Base-by-base conservation (phyloP, 2,888 invertebrate genomes). In the Latrodectus hesperus region DNA sequence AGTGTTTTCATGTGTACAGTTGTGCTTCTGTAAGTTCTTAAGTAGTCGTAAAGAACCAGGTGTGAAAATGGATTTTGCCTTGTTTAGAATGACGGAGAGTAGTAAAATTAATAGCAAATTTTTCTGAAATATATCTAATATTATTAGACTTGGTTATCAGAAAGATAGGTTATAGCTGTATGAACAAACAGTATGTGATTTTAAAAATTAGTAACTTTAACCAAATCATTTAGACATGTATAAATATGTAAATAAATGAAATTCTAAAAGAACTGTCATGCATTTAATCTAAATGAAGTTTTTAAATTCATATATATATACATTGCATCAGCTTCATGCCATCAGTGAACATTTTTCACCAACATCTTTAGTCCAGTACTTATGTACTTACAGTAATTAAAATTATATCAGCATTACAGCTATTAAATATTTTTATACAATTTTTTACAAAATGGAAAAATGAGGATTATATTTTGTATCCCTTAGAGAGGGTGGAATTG, bases 61-160 rank as follows among this genome's bases (percentile, higher is more conserved):
- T 65, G 64, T 79, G 79, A 51, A 85, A 85, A 85, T 85, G 79
- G 85, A 85, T 85, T 74, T 79, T 79, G 85, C 85, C 85, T 85
- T 85, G 79, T 75, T 85, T 70, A 67, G 73, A 51, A 16, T 51
- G 22, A 9, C 12, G 52, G n/a, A 68, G 64, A 38, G 76, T 12
- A 60, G 60, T 60, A 60, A 60, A 60, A 60, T 16, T 60, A 60
- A 60, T 60, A 11, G n/a, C 10, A 60, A n/a, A 17, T 17, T 17
- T n/a, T 22, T 68, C 12, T 68, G 10, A 22, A 68, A 68, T 12
- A 22, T 68, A 68, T 68, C 14, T 6, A 11, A 60, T 60, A 60
- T 60, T 38, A 38, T 38, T 38, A 38, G 38, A 38, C 38, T 6
- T 4, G 38, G 38, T 38, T 38, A 38, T 3, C 38, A 38, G 38